Base-by-base conservation (phyloP, 1,140 invertebrate genomes). In the Holcopasites calliopsidis region DNA sequence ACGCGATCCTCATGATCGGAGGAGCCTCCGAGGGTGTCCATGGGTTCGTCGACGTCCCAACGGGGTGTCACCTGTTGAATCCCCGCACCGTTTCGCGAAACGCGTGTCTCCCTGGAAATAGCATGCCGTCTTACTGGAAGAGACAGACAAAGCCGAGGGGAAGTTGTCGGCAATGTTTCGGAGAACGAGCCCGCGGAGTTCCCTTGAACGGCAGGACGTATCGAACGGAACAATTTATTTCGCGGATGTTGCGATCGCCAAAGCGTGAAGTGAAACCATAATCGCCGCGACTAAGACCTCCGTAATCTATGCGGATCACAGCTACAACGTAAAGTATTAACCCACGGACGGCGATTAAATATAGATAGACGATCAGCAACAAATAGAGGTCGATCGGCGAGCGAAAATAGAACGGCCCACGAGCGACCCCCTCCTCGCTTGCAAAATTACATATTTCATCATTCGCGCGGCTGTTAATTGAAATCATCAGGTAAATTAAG, bases 11-110 rank as follows among this genome's bases (percentile, higher is more conserved):
- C n/a, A n/a, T n/a, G n/a, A n/a, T n/a, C n/a, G n/a, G n/a, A n/a
- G n/a, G n/a, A n/a, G n/a, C n/a, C n/a, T n/a, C n/a, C n/a, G n/a
- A n/a, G n/a, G n/a, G n/a, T 38, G 23, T 55, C 40, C 58, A 16
- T 28, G 31, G 28, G 40, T n/a, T n/a, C 47, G 31, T 40, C 60
- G 44, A 11, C 40, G 31, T 42, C 60, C n/a, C 52, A 71, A 40
- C 33, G 40, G 81, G 62, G 31, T 74, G 79, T 82, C 79, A 82
- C 80, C 80, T 81, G 80, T 82, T 82, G 80, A 82, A 81, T 82
- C 50, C 44, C 47, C n/a, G n/a, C n/a, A n/a, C 47, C 28, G 47
- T 35, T 21, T 77, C 52, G 42, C 55, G 62, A 49, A 58, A 74
- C 26, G 42, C 55, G 55, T 28, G 38, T 76, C 77, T 74, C 49